phyloP scores from a whole-genome alignment of 2,797 vertebrate species.

The Acropternis orthonyx region DNA sequence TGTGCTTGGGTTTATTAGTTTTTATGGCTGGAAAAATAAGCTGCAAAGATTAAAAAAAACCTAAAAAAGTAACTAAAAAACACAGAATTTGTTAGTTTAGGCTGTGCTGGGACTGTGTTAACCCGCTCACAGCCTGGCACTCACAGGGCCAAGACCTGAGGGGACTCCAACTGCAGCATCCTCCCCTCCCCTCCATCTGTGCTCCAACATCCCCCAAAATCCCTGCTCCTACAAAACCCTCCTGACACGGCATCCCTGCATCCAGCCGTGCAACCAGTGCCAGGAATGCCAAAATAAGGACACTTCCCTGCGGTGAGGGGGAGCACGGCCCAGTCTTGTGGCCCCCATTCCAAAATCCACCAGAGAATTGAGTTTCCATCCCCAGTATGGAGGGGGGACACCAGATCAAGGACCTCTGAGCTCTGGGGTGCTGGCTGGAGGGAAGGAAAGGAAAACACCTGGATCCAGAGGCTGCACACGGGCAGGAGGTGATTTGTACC shows the following conservation, averaged over 20 bases:
- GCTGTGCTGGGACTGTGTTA: not conserved
- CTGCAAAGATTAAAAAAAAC: not conserved
- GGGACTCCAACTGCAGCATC: not conserved
- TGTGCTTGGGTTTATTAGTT: not conserved
- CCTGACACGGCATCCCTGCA: not conserved
- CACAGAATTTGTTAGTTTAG: not conserved
- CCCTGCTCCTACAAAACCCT: not conserved
- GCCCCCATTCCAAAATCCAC: not conserved
- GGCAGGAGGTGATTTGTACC: not conserved
- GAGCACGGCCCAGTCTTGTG: not conserved
- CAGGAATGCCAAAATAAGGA: not conserved
- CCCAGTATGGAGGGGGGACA: not conserved
- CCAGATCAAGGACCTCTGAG: not conserved
- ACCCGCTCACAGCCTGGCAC: not conserved
- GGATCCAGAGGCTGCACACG: not conserved
- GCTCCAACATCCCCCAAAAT: not conserved
- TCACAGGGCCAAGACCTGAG: not conserved
- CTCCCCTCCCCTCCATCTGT: not conserved
- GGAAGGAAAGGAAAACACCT: not conserved
- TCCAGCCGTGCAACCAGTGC: not conserved
- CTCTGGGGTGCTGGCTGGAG: not conserved
- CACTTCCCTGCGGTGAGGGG: fast-evolving
- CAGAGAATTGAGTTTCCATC: not conserved
- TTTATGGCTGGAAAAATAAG: not conserved
- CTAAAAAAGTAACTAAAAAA: not conserved